Evolutionary conservation across 2,113 vertebrate genomes (phyloP).

Genomic region (Dasypus novemcinctus): DNA sequence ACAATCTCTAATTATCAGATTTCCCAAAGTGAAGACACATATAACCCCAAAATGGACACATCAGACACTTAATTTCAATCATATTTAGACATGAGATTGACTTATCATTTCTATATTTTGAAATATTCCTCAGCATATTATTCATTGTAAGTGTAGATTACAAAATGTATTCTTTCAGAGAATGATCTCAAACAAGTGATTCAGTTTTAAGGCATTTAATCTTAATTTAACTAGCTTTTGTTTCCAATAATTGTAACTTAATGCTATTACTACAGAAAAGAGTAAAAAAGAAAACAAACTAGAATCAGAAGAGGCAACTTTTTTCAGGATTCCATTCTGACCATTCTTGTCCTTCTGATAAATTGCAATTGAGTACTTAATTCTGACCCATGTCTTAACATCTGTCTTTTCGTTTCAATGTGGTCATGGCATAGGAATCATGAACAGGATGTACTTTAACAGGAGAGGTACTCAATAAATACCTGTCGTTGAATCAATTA

Average conservation of each 20-base stretch:
- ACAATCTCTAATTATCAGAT: not conserved
- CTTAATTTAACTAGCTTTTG: slow-evolving; percentile 8
- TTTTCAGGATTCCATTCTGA: not conserved
- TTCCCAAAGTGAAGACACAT: not conserved
- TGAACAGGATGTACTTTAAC: not conserved
- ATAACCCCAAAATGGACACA: not conserved
- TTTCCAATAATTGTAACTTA: not conserved
- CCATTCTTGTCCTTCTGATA: not conserved
- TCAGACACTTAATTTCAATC: not conserved
- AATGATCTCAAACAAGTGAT: slow-evolving; percentile 27
- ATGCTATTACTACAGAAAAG: not conserved
- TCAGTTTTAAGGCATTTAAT: not conserved
- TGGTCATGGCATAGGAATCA: not conserved
- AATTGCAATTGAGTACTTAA: not conserved
- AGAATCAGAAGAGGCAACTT: not conserved
- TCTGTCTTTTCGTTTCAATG: slow-evolving; percentile 15
- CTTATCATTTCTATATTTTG: not conserved
- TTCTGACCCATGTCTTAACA: not conserved
- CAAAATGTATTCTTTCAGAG: not conserved
- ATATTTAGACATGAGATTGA: not conserved
- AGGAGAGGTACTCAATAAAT: slow-evolving; percentile 13
- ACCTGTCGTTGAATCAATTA: not conserved
- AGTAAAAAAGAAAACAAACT: not conserved
- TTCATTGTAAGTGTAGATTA: not conserved
- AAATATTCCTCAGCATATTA: not conserved